Conservation (phyloP, 2,797 vertebrate genomes). For the Pangasius krempfi region DNA sequence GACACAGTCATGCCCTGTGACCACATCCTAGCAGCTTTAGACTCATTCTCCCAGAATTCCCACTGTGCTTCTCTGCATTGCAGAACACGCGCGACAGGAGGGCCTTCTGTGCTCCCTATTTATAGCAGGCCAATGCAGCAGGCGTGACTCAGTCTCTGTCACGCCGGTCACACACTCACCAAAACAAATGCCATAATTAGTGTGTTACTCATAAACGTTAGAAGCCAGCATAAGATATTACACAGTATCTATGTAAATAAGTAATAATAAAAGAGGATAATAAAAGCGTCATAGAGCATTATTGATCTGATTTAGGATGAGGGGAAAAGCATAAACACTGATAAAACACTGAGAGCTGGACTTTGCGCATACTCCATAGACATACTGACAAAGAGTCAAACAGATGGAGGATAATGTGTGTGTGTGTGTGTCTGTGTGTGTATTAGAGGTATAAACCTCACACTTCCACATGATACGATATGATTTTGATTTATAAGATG, state of each 20-base stretch:
- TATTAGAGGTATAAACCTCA: neutral
- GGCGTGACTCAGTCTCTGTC: constrained; percentile 45
- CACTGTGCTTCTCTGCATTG: constrained; percentile 62
- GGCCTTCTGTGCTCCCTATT: constrained; percentile 63
- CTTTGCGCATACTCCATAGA: constrained; percentile 13
- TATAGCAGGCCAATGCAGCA: constrained; percentile 58
- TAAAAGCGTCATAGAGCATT: neutral
- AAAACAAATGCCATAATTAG: constrained; percentile 19
- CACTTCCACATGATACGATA: neutral
- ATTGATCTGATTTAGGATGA: constrained; percentile 11
- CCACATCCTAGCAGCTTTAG: constrained; percentile 51
- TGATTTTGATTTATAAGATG: neutral
- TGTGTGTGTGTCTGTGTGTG: constrained; percentile 18
- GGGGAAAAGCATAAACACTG: constrained; percentile 4
- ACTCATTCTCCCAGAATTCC: constrained; percentile 63
- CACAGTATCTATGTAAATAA: neutral
- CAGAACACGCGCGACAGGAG: constrained; percentile 58
- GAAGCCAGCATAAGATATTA: constrained; percentile 6
- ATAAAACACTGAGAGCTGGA: constrained; percentile 37
- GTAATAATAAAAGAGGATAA: neutral
- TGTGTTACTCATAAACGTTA: neutral
- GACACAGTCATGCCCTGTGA: constrained; percentile 51
- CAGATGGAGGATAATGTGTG: constrained; percentile 14
- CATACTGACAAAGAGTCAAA: constrained; percentile 15
- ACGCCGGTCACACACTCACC: constrained; percentile 33